phyloP scores from a whole-genome alignment of 2,888 invertebrate genomes.

The Hyppa rectilinea region DNA sequence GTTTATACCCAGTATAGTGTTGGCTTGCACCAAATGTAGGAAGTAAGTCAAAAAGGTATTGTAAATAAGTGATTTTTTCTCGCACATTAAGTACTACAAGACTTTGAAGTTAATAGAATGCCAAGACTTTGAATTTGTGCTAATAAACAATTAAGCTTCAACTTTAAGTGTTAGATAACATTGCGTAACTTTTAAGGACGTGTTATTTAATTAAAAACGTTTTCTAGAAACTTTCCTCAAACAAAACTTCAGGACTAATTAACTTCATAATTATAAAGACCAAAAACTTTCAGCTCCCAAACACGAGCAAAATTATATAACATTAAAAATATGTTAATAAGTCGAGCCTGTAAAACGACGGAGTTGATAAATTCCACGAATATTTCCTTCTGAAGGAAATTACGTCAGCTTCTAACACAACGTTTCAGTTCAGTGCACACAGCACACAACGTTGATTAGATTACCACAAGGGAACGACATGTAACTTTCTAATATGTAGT shows the following conservation, averaged over 20 bases:
- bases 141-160: constrained; percentile 36
- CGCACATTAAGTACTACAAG: background rate
- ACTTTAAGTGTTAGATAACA: constrained; percentile 26
- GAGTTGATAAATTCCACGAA: constrained; percentile 50
- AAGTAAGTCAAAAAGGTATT: background rate
- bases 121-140: constrained; percentile 3
- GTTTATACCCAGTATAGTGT: no score
- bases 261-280: constrained; percentile 55
- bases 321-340: constrained; percentile 59
- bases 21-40: background rate
- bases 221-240: constrained; percentile 33
- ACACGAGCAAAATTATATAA: constrained; percentile 40
- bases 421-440: constrained; percentile 51
- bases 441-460: constrained; percentile 62
- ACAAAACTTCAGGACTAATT: constrained; percentile 49
- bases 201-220: constrained; percentile 52
- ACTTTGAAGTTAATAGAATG: background rate
- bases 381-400: constrained; percentile 50
- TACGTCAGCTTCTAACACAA: constrained; percentile 47
- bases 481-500: constrained; percentile 60
- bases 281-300: constrained; percentile 40
- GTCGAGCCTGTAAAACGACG: constrained; percentile 34
- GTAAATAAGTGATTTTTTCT: background rate
- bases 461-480: constrained; percentile 60
- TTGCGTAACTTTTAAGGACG: constrained; percentile 45